Evolutionary conservation across 64 coral and sea anemone species (phyloP), one percentile per base, ranked within the genome.

Genomic region (Montipora foliosa): DNA sequence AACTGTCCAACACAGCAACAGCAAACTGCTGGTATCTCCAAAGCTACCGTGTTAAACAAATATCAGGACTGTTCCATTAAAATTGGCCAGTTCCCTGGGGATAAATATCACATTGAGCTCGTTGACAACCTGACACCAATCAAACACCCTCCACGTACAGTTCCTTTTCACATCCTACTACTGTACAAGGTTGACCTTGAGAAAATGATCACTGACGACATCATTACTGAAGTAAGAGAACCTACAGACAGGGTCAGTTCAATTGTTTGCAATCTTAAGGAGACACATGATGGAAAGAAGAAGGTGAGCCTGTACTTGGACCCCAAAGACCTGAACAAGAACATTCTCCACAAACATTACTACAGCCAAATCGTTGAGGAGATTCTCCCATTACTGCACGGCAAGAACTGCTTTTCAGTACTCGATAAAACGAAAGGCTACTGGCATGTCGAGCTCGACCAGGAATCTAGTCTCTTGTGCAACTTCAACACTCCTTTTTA

Each of bases 191-290:
- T 16, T 8, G 70, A 95, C 62, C 62, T 94, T 45, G 69, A 83
- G n/a, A 89, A 80, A 60, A 89, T 83, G 71, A 83, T 94, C 4
- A 20, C 24, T 1, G 55, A 89, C 8, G 57, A 89, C 70, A 67
- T 95, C 51, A 95, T 92, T 24, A 88, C 67, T 2, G 84, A 92
- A 67, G 90, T 95, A 4, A 92, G 12, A 2, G 77, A 89, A 78
- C 84, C 90, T 3, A 95, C 94, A 1, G 94, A 92, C 74, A 84
- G 94, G 90, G 90, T 92, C 4, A 95, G 89, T 45, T 95, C 83
- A 19, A 91, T 14, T 14, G 77, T 92, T 45, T 95, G 77, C 45
- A 95, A 89, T 55, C 49, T 94, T 12, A 88, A 59, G 66, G 86
- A 88, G 20, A 78, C 84, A 19, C 67, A 45, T 19, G 37, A 93